Evolutionary conservation across 2,888 invertebrate species (phyloP), one percentile per base, ranked within the genome.

Genomic region (Eucera pruinosa): DNA sequence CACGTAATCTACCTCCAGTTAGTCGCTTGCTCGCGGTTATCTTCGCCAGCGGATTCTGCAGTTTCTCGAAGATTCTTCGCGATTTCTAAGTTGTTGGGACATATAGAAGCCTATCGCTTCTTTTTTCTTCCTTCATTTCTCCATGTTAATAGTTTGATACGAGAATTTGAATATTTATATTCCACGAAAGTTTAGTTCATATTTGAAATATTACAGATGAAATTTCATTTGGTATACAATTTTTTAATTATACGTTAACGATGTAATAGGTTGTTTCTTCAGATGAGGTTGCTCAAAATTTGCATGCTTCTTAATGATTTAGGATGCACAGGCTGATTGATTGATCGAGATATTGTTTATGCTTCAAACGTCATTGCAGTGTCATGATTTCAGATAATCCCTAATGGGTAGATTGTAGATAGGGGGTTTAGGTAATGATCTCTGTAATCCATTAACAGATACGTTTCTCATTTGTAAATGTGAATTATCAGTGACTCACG

Each of bases 1-100:
- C 70, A 55, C 67, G 75, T 74, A 77, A 57, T 70, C 70, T 57
- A 36, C 54, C 25, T 60, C 39, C 25, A 60, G 69, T 72, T 74
- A 68, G 23, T 41, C 36, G 58, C 54, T 78, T 60, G 52, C 71
- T 55, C 62, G 20, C 18, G 50, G 74, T 39, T 74, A 74, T 70
- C 66, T 54, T 15, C 36, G n/a, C 27, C 11, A 27, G 41, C 45
- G 33, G 61, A 62, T 61, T 50, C 68, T 45, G 39, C 15, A 33
- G 7, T 27, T 6, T 7, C 2, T 15, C 4, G 7, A 15, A 18
- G 58, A 4, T 18, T 18, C 13, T n/a, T 13, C n/a, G 18, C 25
- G 7, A 43, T 25, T 41, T 18, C 18, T 6, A 9, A 39, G 7
- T 23, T 13, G 15, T 55, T 36, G 15, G 30, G n/a, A n/a, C n/a